Conservation (phyloP, 2,888 invertebrate genomes). For the Plagodis dolabraria region DNA sequence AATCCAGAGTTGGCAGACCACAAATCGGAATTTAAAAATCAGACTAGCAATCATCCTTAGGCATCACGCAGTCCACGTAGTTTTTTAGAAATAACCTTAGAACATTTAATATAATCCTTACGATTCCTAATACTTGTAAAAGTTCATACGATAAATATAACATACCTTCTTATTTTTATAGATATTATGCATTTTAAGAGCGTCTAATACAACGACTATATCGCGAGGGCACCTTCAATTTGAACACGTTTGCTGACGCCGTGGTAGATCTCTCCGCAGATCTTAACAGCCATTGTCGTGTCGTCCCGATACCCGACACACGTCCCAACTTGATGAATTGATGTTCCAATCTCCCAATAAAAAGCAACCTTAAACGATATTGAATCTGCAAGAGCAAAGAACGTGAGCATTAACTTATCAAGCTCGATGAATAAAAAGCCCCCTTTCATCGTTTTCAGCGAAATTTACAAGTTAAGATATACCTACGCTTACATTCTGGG, state of each 20-base stretch:
- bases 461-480: too few species aligned
- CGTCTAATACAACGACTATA: constrained; percentile 39
- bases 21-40: too few species aligned
- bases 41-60: too few species aligned
- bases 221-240: constrained; percentile 44
- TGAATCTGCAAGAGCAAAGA: constrained; percentile 31
- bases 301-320: constrained; percentile 54
- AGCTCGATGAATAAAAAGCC: background rate
- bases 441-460: background rate
- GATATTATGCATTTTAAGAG: constrained; percentile 8
- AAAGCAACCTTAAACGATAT: constrained; percentile 32
- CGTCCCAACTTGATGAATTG: constrained; percentile 66
- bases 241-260: constrained; percentile 65
- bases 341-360: constrained; percentile 37
- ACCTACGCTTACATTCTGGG: too few species aligned
- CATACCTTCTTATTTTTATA: too few species aligned
- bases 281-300: constrained; percentile 59
- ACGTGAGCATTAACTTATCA: constrained; percentile 20
- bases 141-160: too few species aligned
- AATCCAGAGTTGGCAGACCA: too few species aligned
- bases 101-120: too few species aligned
- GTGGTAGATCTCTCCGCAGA: constrained; percentile 53
- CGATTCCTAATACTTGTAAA: too few species aligned
- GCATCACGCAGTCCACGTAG: too few species aligned
- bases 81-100: too few species aligned